Evolutionary conservation across 2,797 vertebrate species (phyloP), one percentile per base, ranked within the genome.

Genomic region (Onychomys leucogaster): DNA sequence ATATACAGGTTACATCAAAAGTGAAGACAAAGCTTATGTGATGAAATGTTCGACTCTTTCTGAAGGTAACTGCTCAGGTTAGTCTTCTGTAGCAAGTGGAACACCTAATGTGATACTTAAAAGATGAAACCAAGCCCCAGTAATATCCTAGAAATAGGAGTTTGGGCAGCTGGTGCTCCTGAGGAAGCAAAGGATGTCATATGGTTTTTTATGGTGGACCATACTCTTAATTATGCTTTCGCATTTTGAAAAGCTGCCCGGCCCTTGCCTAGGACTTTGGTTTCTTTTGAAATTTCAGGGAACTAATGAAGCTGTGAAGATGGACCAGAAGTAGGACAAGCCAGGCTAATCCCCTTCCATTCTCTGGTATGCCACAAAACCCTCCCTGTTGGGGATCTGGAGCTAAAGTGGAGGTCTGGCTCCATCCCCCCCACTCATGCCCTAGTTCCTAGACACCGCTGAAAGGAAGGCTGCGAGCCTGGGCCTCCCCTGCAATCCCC

Each of bases 401-500:
- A 93, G 73, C 61, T 95, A 43, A 93, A 76, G 43, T 59, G 75
- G 63, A 89, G 85, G 69, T 43, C 77, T 41, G n/a, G 34, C 83
- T 67, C 57, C 46, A 91, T n/a, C 8, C 25, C 94, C 63, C 93
- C 95, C 96, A 94, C 86, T 41, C 86, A 71, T 73, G 84, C 83
- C 89, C 90, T 86, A 32, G 71, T 97, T 97, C 91, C 94, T 93
- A 95, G 93, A 95, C 95, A 96, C 94, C 97, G 97, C 94, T 97
- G 94, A 96, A 95, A 96, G 97, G 97, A 98, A 97, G 92, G 86
- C 78, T 71, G 29, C 83, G 69, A 91, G 88, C 96, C 94, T 65
- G 61, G 87, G 69, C 95, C 91, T 97, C 94, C 95, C 89, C 94
- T 94, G 97, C 94, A 97, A 4, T 92, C 86, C 92, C 46, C 63